Percentiles rank a stretch among this genome's conserved stretches.
phyloP scores from a whole-genome alignment of 92 coral and sea anemone genomes.

The Parazoanthus swiftii region DNA sequence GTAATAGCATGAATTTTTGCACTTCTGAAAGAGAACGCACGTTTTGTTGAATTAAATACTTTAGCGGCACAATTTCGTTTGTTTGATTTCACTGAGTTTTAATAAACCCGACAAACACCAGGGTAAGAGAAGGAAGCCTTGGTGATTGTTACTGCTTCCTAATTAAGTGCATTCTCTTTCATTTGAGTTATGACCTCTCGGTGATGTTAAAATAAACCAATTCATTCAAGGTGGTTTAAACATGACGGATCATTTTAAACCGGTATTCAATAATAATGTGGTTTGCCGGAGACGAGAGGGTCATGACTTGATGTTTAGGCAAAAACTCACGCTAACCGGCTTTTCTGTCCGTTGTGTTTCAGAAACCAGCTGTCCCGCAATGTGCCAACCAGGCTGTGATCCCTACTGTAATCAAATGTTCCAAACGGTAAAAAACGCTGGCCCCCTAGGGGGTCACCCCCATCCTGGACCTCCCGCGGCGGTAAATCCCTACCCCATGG shows the following conservation, averaged over 20 bases:
- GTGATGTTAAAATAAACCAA: background rate
- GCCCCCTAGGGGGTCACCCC: conserved; percentile 80
- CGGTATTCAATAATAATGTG: too few relatives aligned
- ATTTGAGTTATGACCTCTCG: conserved; percentile 11
- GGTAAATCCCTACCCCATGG: conserved; percentile 70
- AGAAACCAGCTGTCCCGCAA: conserved; percentile 48
- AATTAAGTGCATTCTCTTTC: conserved; percentile 39
- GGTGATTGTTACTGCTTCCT: conserved; percentile 51
- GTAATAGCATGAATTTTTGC: conserved; percentile 57
- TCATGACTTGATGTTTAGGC: conserved; percentile 45
- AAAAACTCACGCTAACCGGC: conserved; percentile 72
- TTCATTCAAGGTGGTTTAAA: background rate
- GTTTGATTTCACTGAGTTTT: background rate
- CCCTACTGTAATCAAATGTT: conserved; percentile 34
- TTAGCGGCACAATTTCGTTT: background rate
- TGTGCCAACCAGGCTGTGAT: conserved; percentile 43
- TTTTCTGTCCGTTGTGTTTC: conserved; percentile 41
- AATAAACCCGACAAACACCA: background rate
- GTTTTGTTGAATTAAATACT: background rate
- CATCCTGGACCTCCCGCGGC: conserved; percentile 89
- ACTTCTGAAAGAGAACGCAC: conserved; percentile 70
- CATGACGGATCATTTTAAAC: too few relatives aligned
- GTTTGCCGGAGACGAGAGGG: background rate
- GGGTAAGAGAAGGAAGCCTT: conserved; percentile 59
- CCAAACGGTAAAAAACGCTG: conserved; percentile 34